Conservation (phyloP, 2,888 invertebrate species). For the Zygaena filipendulae region DNA sequence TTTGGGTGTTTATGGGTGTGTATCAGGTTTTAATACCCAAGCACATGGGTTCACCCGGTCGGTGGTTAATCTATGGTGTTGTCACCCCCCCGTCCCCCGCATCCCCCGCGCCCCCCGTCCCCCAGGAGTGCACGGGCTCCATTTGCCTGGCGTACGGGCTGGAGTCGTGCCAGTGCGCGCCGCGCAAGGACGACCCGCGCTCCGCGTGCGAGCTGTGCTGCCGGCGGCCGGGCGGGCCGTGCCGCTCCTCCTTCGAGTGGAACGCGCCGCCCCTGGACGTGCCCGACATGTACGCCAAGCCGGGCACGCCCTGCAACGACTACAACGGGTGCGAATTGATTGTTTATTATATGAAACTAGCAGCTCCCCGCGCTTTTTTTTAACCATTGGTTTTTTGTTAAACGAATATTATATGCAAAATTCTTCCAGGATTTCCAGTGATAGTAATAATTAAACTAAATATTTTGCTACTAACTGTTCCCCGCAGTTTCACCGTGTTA, state of each 20-base stretch:
- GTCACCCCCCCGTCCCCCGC: too few relatives aligned
- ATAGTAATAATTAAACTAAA: too few relatives aligned
- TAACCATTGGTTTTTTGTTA: too few relatives aligned
- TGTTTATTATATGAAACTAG: neutral
- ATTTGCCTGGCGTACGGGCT: constrained; percentile 96
- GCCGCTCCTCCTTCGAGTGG: constrained; percentile 91
- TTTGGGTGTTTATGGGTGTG: too few relatives aligned
- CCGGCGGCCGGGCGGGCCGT: constrained; percentile 84
- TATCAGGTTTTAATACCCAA: too few relatives aligned
- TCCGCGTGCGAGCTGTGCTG: constrained; percentile 95
- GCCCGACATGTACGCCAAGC: constrained; percentile 92
- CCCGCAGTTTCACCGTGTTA: too few relatives aligned
- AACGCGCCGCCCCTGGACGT: constrained; percentile 90
- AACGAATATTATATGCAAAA: too few relatives aligned
- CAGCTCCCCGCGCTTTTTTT: too few relatives aligned
- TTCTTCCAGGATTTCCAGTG: neutral
- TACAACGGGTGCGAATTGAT: constrained; percentile 77
- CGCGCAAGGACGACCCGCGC: constrained; percentile 81
- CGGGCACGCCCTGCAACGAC: constrained; percentile 94
- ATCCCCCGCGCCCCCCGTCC: too few relatives aligned
- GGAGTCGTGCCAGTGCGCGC: constrained; percentile 94
- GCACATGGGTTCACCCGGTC: too few relatives aligned
- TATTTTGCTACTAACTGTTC: too few relatives aligned
- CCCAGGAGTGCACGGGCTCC: constrained; percentile 94
- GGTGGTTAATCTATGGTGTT: too few relatives aligned